Base-by-base conservation (phyloP, 2,797 vertebrate species). In the Neostethus bicornis region DNA sequence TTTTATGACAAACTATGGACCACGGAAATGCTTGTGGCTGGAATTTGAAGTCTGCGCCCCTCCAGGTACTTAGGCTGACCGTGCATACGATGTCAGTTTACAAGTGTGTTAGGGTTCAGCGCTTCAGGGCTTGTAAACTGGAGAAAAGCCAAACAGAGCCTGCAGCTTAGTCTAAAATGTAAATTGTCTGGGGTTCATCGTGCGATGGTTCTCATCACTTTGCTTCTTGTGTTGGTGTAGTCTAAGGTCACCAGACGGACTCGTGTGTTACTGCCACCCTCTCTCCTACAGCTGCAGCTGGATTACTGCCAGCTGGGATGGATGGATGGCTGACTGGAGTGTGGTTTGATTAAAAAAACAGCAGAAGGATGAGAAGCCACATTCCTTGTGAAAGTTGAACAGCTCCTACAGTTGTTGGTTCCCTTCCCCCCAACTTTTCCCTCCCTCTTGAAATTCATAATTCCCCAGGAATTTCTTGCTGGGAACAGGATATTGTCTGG, bases 401-500 rank as follows among this genome's bases (percentile, higher is more conserved):
- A 0, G 65, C 50, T 64, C 58, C 66, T 28, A 6, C 51, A 83
- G 72, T 66, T 65, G 32, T 29, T n/a, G 39, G 28, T 63, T 52
- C 66, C 58, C 70, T 48, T 46, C 63, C 67, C 57, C 64, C 58
- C 17, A 6, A 43, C 13, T 54, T 52, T 53, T 38, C 43, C 39
- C 25, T 1, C 35, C 28, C 14, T 31, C 42, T 35, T 17, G 16
- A 14, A 3, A 73, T 67, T 80, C 64, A 81, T 79, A 83, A 79
- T 81, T 86, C 81, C 73, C 32, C 43, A 48, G 81, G 84, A 86
- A 84, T 85, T 44, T 71, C 76, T 71, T 31, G n/a, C 75, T 47
- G 61, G 83, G 84, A 80, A 85, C 84, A 87, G 81, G 85, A 87
- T 88, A 86, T 87, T 88, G 87, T 77, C 75, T 73, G 1, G 50